Percentiles rank a stretch among this genome's conserved stretches.
phyloP scores from a whole-genome alignment of 2,113 vertebrate species.

The Oncorhynchus tshawytscha region DNA sequence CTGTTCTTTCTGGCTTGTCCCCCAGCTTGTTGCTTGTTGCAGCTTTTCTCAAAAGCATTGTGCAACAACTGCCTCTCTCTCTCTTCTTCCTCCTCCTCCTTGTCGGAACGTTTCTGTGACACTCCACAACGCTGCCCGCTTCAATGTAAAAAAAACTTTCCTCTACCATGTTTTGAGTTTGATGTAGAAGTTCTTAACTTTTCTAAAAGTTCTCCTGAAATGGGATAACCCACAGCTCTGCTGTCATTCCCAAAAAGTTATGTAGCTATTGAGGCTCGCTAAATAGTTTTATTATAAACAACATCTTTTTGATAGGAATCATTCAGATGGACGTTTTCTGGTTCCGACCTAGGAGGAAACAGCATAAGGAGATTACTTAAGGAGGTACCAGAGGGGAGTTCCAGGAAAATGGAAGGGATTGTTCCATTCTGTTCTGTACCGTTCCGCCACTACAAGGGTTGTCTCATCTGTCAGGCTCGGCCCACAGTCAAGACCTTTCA shows the following conservation, averaged over 20 bases:
- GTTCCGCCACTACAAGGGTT: neutral
- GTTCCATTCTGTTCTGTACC: neutral
- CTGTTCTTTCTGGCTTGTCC: slow-evolving; percentile 29
- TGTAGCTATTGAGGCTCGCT: too few relatives aligned
- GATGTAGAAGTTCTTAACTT: neutral
- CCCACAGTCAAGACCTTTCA: slow-evolving; percentile 1
- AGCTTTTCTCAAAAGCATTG: slow-evolving; percentile 13
- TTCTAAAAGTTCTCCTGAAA: too few relatives aligned
- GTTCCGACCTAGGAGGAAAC: too few relatives aligned
- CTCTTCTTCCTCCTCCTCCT: neutral
- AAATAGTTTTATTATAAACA: too few relatives aligned
- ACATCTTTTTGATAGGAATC: too few relatives aligned
- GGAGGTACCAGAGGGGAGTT: too few relatives aligned
- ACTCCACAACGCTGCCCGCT: neutral
- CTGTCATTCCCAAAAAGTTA: too few relatives aligned
- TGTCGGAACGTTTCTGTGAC: neutral
- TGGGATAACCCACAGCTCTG: too few relatives aligned
- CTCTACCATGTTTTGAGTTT: neutral
- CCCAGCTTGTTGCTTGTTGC: neutral
- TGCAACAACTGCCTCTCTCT: neutral
- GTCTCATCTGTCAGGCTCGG: neutral
- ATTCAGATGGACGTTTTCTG: too few relatives aligned
- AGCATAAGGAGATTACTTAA: too few relatives aligned
- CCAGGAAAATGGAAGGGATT: too few relatives aligned
- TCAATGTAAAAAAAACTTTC: neutral